Evolutionary conservation across 1,140 invertebrate genomes (phyloP).

Genomic region (Galendromus occidentalis): DNA sequence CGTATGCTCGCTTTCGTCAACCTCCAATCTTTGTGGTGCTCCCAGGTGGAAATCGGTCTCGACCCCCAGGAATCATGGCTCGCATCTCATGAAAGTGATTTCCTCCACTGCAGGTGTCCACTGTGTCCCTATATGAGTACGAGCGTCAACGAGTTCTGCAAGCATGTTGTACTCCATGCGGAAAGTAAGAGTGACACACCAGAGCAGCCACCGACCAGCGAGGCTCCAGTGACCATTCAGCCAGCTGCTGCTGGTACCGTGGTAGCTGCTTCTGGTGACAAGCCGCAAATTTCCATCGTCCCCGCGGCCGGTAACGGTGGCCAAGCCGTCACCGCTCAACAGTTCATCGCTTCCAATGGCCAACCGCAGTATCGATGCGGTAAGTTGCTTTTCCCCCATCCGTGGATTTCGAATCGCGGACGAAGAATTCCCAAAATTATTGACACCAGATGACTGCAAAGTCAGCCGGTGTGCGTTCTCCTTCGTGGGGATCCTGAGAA

Average conservation of each 20-base stretch:
- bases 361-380: conserved; percentile 8
- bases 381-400: background rate
- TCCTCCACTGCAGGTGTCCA: background rate
- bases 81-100: no score
- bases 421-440: no score
- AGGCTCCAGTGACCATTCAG: background rate
- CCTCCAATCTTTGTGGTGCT: no score
- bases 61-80: no score
- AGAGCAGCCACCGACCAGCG: background rate
- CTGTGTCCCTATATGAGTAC: conserved; percentile 2
- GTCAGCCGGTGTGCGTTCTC: no score
- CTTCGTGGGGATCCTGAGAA: no score
- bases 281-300: conserved; percentile 2
- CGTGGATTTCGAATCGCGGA: no score
- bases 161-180: background rate
- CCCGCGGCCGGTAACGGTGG: background rate
- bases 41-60: no score
- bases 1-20: background rate
- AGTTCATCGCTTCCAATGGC: background rate
- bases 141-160: conserved; percentile 7
- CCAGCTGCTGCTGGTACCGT: background rate
- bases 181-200: background rate
- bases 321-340: background rate
- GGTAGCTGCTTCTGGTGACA: background rate
- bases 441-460: no score